Evolutionary conservation across 2,888 invertebrate genomes (phyloP), one percentile per base, ranked within the genome.

Genomic region (Marronus borbonicus): DNA sequence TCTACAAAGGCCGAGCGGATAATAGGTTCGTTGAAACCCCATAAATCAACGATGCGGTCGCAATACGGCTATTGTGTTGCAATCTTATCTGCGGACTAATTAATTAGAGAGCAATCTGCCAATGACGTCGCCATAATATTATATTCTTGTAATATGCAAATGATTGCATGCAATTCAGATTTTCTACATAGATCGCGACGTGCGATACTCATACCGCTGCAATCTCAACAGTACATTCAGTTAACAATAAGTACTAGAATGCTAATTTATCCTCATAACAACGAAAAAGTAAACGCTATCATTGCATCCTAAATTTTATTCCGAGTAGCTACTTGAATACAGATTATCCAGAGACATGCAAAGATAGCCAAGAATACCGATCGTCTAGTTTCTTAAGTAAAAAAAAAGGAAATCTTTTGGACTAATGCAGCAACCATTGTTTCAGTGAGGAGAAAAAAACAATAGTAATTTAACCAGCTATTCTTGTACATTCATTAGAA

Each of bases 21-120:
- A 78, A 78, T 78, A 65, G 75, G 65, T 68, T 78, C 66, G 66
- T 58, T 55, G 78, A 65, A 58, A 74, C 74, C 52, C 62, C 55
- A 76, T 80, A 78, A 80, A 76, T 80, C 80, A 80, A 64, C 70
- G 60, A 69, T 62, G 64, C 52, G 75, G 65, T 65, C 50, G 76
- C 55, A 39, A 76, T 77, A 79, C 79, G 68, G 58, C 78, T 78
- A 80, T 80, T 80, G 80, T 80, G 74, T 78, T 78, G 80, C 80
- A 76, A 77, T 78, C 76, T 76, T 78, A 80, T 80, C 80, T 80
- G 65, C 74, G 70, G 70, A 39, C 78, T 79, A 80, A 80, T 80
- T 80, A 80, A 79, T 80, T 77, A 80, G 64, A 75, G 74, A 79
- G 72, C 78, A 80, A 80, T 80, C 79, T 79, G 80, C 79, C 80